phyloP scores from a whole-genome alignment of 2,888 invertebrate genomes.

The Anagyrus pseudococci region DNA sequence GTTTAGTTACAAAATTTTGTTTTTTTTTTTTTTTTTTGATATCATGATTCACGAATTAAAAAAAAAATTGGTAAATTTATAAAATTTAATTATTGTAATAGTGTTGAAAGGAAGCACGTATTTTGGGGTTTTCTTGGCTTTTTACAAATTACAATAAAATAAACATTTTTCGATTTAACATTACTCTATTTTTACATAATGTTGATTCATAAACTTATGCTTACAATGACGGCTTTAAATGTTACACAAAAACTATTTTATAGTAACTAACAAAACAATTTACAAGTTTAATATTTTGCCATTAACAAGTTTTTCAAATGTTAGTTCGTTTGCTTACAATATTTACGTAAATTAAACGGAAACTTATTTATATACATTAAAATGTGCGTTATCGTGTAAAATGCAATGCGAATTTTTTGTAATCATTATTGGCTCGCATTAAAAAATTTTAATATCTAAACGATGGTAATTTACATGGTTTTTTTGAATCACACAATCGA shows the following conservation, averaged over 20 bases:
- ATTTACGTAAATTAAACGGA: conserved; percentile 10
- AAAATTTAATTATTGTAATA: conserved; percentile 2
- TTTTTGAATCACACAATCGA: conserved; percentile 16
- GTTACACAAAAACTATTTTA: conserved; percentile 13
- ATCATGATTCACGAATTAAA: no score
- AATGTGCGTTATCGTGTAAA: conserved; percentile 38
- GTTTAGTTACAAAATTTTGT: no score
- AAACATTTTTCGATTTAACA: background rate
- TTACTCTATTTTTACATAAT: background rate
- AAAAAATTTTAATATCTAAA: conserved; percentile 25
- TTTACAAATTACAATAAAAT: background rate
- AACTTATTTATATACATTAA: conserved; percentile 26
- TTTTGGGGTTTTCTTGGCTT: conserved; percentile 25
- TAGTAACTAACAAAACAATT: background rate
- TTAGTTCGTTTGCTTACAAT: conserved; percentile 15
- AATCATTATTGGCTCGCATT: conserved; percentile 31
- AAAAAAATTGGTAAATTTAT: conserved; percentile 1
- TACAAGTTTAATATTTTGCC: conserved; percentile 2
- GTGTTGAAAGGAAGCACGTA: conserved; percentile 35
- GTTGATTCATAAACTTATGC: no score
- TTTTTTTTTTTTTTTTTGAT: no score
- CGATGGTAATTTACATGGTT: conserved; percentile 20
- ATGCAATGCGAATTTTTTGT: conserved; percentile 28
- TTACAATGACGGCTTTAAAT: no score
- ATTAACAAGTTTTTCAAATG: conserved; percentile 22